These are phyloP conservation scores for Pterophyllum scalare DNA, from an alignment of 2,113 vertebrate genomes.

Conservation along the genomic window DNA sequence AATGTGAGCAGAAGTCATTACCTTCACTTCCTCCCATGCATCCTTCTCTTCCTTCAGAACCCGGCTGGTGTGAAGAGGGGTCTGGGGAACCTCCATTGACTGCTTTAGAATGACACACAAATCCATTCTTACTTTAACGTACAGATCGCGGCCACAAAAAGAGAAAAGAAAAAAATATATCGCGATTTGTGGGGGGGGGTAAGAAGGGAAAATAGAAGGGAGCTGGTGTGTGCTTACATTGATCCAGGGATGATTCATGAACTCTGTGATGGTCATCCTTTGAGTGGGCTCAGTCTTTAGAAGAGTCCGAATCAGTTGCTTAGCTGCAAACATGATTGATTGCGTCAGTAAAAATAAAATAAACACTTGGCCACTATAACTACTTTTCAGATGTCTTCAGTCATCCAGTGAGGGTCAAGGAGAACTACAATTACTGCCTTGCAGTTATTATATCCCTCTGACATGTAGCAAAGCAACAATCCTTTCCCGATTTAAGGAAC, in stretches of 20 bases:
- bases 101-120: constrained; percentile 79
- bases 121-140: neutral
- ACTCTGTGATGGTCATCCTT: constrained; percentile 97
- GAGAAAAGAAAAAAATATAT: too few relatives aligned
- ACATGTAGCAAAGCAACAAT: too few relatives aligned
- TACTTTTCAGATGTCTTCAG: neutral
- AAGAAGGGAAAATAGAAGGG: neutral
- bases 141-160: too few relatives aligned
- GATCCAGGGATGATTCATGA: constrained; percentile 99
- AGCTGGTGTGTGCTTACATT: constrained; percentile 82
- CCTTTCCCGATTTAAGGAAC: neutral
- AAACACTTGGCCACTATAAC: neutral
- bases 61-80: constrained; percentile 96
- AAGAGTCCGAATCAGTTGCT: constrained; percentile 93
- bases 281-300: constrained; percentile 97
- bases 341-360: neutral
- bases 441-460: too few relatives aligned
- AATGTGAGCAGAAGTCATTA: constrained; percentile 61
- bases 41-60: constrained; percentile 97
- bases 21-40: constrained; percentile 97
- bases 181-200: too few relatives aligned
- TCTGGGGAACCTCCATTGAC: constrained; percentile 96
- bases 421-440: neutral
- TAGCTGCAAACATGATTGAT: constrained; percentile 81
- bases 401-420: neutral